Percentiles rank a stretch among this genome's conserved stretches.
Conservation (phyloP, 2,113 vertebrate species). For the Ailuropoda melanoleuca region DNA sequence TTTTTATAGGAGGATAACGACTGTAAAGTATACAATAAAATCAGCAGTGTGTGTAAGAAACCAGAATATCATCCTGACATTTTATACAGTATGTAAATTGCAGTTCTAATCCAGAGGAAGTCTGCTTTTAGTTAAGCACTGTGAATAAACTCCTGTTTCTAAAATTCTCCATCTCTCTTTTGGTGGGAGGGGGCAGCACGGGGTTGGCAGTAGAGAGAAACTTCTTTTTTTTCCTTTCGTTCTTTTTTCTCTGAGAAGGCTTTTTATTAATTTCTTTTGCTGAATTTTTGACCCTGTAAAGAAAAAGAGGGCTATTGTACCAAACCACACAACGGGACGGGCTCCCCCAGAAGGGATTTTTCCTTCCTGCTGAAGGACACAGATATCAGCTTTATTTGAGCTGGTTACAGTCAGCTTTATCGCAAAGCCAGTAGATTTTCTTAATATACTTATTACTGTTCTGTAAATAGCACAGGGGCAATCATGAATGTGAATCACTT, state of each 20-base stretch:
- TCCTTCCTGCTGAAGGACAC: conserved; percentile 70
- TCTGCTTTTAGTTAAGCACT: conserved; percentile 50
- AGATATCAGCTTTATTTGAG: conserved; percentile 43
- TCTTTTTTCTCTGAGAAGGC: background rate
- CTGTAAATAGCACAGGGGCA: conserved; percentile 52
- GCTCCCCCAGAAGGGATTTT: conserved; percentile 34
- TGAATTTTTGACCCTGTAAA: conserved; percentile 72
- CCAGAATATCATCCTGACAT: conserved; percentile 38
- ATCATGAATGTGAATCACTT: conserved; percentile 42
- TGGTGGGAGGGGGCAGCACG: background rate
- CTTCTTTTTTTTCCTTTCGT: background rate
- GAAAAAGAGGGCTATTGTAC: conserved; percentile 63
- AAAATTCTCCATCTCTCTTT: conserved; percentile 36
- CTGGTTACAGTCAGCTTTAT: conserved; percentile 46
- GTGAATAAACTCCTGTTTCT: conserved; percentile 53
- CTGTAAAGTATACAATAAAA: conserved; percentile 42
- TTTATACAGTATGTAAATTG: conserved; percentile 34
- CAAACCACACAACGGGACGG: background rate
- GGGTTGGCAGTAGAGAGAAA: background rate
- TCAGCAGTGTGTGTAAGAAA: conserved; percentile 41
- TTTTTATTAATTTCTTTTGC: conserved; percentile 72
- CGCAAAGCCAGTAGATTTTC: conserved; percentile 62
- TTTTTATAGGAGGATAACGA: conserved; percentile 52
- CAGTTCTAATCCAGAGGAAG: conserved; percentile 44
- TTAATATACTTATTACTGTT: conserved; percentile 70